These are phyloP conservation scores for Sardinella longiceps DNA, from an alignment of 2,797 vertebrate species.

Conservation along the genomic window DNA sequence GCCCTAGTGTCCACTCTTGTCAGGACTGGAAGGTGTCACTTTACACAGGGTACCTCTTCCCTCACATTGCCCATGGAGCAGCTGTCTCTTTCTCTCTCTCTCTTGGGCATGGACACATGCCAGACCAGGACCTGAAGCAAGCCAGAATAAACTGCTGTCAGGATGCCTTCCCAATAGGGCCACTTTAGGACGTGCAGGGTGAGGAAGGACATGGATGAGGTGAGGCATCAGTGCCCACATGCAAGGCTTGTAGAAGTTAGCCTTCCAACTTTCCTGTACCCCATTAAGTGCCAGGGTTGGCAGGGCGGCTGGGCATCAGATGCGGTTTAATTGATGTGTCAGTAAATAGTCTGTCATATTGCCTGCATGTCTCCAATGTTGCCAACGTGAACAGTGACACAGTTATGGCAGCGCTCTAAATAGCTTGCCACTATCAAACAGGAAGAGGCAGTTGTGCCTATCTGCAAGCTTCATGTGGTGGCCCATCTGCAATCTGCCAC, in stretches of 20 bases:
- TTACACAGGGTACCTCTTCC: background rate
- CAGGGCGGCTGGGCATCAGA: background rate
- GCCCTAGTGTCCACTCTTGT: background rate
- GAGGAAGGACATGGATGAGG: background rate
- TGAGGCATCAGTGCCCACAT: background rate
- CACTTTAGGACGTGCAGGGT: background rate
- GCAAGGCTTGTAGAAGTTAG: too few relatives aligned
- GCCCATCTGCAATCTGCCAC: background rate
- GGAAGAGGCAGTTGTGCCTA: background rate
- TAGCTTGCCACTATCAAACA: background rate
- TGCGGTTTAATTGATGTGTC: background rate
- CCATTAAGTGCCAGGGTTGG: background rate
- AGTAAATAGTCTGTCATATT: background rate
- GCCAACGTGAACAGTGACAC: background rate
- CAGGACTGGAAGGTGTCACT: background rate
- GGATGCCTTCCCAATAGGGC: background rate
- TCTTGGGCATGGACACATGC: background rate
- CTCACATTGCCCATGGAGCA: background rate
- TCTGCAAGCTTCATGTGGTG: background rate
- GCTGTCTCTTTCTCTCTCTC: background rate
- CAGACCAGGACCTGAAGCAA: too few relatives aligned
- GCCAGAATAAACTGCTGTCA: background rate
- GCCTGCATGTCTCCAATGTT: background rate
- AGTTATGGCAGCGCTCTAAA: background rate
- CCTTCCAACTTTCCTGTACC: too few relatives aligned